phyloP scores from a whole-genome alignment of 2,888 invertebrate species.

The Pyrgus malvae region DNA sequence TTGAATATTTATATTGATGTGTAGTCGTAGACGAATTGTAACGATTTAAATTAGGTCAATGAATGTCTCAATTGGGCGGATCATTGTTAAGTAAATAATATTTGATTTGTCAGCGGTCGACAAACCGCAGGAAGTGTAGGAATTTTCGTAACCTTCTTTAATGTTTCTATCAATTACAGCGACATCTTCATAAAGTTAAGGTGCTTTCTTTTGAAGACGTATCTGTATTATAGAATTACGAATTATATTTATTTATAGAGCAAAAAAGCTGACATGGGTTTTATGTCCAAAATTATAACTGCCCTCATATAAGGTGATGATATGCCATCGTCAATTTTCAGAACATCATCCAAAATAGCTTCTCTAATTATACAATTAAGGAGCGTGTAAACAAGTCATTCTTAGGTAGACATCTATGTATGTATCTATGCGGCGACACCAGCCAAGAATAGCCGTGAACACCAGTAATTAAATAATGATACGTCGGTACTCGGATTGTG shows the following conservation, averaged over 20 bases:
- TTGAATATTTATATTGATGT: no score
- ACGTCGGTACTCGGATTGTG: neutral
- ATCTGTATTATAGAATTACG: no score
- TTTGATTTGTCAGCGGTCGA: neutral
- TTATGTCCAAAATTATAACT: neutral
- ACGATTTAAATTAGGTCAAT: constrained; percentile 4
- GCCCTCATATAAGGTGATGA: neutral
- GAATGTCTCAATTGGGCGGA: neutral
- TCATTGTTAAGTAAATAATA: neutral
- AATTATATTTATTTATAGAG: no score
- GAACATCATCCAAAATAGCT: constrained; percentile 1
- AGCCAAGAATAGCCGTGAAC: neutral
- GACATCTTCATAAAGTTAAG: no score
- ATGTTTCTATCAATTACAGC: no score
- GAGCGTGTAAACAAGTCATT: neutral
- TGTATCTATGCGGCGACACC: neutral
- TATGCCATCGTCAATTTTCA: neutral
- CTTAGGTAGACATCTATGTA: neutral
- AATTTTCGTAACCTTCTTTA: no score
- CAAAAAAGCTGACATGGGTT: no score
- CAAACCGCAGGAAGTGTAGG: no score
- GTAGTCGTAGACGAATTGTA: constrained; percentile 1
- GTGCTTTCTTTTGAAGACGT: no score
- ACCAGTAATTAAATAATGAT: neutral
- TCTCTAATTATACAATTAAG: neutral